Evolutionary conservation across 2,888 invertebrate genomes (phyloP).

Genomic region (Cephus sareptanus): DNA sequence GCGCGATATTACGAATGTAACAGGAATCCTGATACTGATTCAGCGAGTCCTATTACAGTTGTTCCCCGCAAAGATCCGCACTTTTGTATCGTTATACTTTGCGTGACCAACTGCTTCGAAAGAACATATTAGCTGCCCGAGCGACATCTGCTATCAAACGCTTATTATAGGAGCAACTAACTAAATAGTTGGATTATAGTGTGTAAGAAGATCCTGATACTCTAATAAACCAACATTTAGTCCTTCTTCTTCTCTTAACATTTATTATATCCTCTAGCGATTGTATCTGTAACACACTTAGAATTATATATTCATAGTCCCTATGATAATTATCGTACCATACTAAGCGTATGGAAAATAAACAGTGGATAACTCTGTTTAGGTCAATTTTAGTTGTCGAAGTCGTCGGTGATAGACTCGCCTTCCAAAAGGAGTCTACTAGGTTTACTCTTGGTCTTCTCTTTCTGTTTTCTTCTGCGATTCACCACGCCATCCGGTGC

Average conservation of each 20-base stretch:
- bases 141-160: not conserved
- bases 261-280: not conserved
- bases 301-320: not conserved
- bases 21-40: not conserved
- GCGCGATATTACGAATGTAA: not conserved
- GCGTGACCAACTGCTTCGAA: not conserved
- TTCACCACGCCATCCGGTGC: conserved; percentile 69
- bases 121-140: not conserved
- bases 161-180: not conserved
- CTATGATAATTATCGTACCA: not conserved
- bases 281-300: not conserved
- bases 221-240: not conserved
- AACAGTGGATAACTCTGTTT: not conserved
- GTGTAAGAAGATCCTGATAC: not conserved
- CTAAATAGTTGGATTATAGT: not conserved
- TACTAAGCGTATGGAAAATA: not conserved
- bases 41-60: not conserved
- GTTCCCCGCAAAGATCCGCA: not conserved
- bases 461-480: conserved; percentile 46
- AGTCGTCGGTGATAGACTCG: conserved; percentile 64
- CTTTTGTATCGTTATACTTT: not conserved
- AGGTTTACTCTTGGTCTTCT: conserved; percentile 25
- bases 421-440: conserved; percentile 54
- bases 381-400: conserved; percentile 44
- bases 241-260: not conserved